phyloP scores from a whole-genome alignment of 2,888 invertebrate genomes.

The Bugula neritina region DNA sequence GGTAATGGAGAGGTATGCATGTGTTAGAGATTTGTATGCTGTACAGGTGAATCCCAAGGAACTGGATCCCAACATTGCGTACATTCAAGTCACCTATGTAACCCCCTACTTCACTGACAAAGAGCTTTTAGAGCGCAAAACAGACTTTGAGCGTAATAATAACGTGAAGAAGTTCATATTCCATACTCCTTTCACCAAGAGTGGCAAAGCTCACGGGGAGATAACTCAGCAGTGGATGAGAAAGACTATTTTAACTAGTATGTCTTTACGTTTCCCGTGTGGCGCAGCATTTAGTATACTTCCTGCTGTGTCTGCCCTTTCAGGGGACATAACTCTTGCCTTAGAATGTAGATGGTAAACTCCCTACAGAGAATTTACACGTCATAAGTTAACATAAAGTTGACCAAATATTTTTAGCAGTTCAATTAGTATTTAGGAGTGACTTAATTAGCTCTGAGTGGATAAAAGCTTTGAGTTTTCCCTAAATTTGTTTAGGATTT shows the following conservation, averaged over 20 bases:
- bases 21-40: too few relatives aligned
- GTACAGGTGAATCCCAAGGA: slow-evolving; percentile 67
- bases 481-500: too few relatives aligned
- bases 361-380: too few relatives aligned
- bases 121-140: slow-evolving; percentile 66
- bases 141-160: slow-evolving; percentile 83
- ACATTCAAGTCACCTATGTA: slow-evolving; percentile 94
- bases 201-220: slow-evolving; percentile 66
- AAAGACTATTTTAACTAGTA: slow-evolving; percentile 82
- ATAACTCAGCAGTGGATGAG: slow-evolving; percentile 82
- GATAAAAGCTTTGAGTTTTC: too few relatives aligned
- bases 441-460: too few relatives aligned
- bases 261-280: slow-evolving; percentile 35
- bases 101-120: slow-evolving; percentile 72
- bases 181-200: slow-evolving; percentile 86
- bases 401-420: too few relatives aligned
- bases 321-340: background rate
- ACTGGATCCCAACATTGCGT: slow-evolving; percentile 75
- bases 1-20: too few relatives aligned
- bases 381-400: too few relatives aligned
- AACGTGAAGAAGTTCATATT: slow-evolving; percentile 83
- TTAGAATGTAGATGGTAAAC: too few relatives aligned
- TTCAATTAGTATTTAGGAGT: too few relatives aligned
- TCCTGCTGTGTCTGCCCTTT: background rate
- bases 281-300: background rate